A percentile compares a stretch with the other conserved stretches of the same genome.
Evolutionary conservation across 2,113 vertebrate species (phyloP).

Genomic region (Hemiprocne comata): DNA sequence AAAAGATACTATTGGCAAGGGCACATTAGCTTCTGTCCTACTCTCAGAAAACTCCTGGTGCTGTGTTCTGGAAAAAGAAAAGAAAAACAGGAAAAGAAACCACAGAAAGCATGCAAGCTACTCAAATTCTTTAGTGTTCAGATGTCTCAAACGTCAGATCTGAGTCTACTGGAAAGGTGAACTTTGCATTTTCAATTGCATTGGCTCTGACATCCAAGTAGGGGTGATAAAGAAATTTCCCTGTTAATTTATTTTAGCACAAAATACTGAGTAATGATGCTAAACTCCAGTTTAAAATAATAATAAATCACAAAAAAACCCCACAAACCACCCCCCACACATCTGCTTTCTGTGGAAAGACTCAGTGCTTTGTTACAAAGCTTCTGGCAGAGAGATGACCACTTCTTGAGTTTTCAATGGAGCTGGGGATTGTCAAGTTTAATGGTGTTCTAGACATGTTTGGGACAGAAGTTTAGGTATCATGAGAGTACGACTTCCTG

Average conservation of each 20-base stretch:
- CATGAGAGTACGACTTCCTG: not conserved
- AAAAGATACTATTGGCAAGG: not conserved
- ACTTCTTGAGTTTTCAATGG: constrained; percentile 22
- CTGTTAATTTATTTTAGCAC: not conserved
- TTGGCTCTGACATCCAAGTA: not conserved
- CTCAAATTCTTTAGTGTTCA: not conserved
- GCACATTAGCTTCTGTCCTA: not conserved
- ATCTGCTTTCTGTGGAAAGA: constrained; percentile 39
- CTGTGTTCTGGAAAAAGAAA: not conserved
- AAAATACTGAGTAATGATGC: not conserved
- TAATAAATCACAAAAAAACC: no score
- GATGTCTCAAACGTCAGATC: not conserved
- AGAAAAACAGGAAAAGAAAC: not conserved
- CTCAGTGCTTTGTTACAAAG: not conserved
- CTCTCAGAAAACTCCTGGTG: not conserved
- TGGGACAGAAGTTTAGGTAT: not conserved
- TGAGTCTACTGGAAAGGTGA: not conserved
- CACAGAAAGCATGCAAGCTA: not conserved
- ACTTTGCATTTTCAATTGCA: not conserved
- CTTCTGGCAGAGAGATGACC: constrained; percentile 22
- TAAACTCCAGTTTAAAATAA: not conserved
- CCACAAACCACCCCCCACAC: not conserved
- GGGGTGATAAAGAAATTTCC: not conserved
- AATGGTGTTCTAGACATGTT: constrained; percentile 18
- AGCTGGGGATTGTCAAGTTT: constrained; percentile 26